phyloP scores from a whole-genome alignment of 1,140 invertebrate species.

The Monomorium pharaonis region DNA sequence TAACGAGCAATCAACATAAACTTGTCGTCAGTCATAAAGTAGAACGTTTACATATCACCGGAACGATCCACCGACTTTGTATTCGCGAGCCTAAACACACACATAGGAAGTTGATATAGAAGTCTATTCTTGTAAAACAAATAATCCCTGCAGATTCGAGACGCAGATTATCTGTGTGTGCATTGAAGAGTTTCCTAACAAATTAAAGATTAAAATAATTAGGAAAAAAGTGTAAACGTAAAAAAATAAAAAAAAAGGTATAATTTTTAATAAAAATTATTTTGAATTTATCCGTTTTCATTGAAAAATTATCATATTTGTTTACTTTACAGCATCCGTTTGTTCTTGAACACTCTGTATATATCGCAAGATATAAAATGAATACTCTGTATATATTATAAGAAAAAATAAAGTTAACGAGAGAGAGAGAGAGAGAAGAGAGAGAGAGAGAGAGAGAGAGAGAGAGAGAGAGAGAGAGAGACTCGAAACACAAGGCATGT shows the following conservation, averaged over 20 bases:
- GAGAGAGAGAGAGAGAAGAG: not conserved
- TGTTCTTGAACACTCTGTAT: not conserved
- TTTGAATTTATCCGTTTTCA: not conserved
- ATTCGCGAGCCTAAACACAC: constrained; percentile 76
- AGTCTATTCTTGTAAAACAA: constrained; percentile 82
- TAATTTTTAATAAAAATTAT: not conserved
- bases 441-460: not conserved
- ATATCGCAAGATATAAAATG: not conserved
- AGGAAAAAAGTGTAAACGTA: not conserved
- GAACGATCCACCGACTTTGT: constrained; percentile 69
- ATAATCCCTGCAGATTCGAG: constrained; percentile 75
- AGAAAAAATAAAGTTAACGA: constrained; percentile 1
- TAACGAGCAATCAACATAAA: constrained; percentile 72
- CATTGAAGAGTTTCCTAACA: constrained; percentile 20
- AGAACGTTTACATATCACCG: constrained; percentile 67
- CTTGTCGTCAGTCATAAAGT: constrained; percentile 74
- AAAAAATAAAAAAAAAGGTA: not conserved
- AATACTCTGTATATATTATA: not conserved
- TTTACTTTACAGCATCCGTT: not conserved
- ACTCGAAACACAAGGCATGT: not conserved
- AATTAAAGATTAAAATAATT: not conserved
- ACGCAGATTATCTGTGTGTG: constrained; percentile 39
- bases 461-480: not conserved
- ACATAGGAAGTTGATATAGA: constrained; percentile 83
- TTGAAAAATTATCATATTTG: not conserved